Conservation (phyloP, 2,888 invertebrate genomes). For the Tanypteryx hageni region DNA sequence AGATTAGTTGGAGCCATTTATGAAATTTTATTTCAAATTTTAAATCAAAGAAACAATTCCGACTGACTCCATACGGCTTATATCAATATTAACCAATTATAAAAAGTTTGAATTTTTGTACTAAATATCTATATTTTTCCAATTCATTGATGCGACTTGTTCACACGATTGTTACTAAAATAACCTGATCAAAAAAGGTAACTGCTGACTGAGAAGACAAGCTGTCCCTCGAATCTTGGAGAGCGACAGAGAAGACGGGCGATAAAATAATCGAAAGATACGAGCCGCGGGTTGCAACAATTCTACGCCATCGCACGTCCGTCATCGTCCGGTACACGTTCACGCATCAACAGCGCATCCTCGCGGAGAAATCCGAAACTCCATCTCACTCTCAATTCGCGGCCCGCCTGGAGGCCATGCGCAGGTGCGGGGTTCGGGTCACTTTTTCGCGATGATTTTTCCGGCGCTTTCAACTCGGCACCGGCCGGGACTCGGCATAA, state of each 20-base stretch:
- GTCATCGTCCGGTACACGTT: neutral
- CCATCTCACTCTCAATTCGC: conserved; percentile 21
- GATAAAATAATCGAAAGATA: neutral
- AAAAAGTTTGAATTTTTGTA: no score
- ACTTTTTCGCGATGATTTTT: conserved; percentile 16
- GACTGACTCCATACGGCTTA: no score
- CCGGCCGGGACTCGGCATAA: neutral
- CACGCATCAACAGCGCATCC: neutral
- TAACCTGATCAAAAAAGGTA: no score
- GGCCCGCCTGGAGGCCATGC: conserved; percentile 19
- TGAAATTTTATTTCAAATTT: no score
- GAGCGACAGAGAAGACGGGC: neutral
- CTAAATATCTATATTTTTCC: no score
- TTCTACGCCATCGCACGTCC: neutral
- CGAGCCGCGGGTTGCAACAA: neutral
- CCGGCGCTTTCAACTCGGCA: neutral
- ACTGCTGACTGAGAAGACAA: no score
- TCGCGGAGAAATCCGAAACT: conserved; percentile 16
- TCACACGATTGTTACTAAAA: no score
- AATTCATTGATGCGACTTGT: no score
- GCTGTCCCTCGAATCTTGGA: no score
- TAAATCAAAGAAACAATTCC: no score
- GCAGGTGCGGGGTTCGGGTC: neutral
- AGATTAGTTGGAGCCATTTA: no score
- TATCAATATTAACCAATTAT: no score